Percentiles rank a stretch among this genome's conserved stretches.
These are phyloP conservation scores for Nomada hirtipes DNA, from an alignment of 2,888 invertebrate genomes.

Conservation along the genomic window DNA sequence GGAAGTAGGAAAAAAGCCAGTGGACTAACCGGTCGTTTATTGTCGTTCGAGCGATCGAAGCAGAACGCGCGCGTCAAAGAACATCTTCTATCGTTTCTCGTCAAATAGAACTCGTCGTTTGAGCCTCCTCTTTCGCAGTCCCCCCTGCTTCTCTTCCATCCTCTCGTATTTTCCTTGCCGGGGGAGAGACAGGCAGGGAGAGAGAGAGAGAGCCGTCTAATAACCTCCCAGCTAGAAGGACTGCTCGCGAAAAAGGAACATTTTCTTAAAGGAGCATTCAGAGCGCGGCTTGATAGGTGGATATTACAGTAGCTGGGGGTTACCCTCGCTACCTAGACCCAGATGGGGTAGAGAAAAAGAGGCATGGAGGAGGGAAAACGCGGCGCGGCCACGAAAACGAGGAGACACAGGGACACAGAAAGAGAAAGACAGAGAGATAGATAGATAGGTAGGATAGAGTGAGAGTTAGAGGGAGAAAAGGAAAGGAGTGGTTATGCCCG, in stretches of 20 bases:
- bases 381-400: conserved; percentile 61
- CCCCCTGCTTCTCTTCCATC: not conserved
- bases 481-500: conserved; percentile 36
- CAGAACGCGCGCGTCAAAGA: conserved; percentile 51
- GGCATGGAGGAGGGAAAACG: conserved; percentile 58
- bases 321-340: conserved; percentile 61
- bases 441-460: not conserved
- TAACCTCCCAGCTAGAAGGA: conserved; percentile 59
- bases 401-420: conserved; percentile 58
- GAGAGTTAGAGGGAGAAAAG: not conserved
- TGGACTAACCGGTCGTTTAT: conserved; percentile 39
- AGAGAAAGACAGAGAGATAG: conserved; percentile 36
- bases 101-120: conserved; percentile 65
- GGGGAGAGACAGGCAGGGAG: not conserved
- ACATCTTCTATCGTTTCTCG: conserved; percentile 56
- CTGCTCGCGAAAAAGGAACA: conserved; percentile 69
- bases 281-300: conserved; percentile 72
- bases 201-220: conserved; percentile 60
- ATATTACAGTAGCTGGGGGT: conserved; percentile 67
- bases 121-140: conserved; percentile 37
- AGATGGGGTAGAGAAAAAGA: conserved; percentile 36
- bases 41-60: conserved; percentile 49
- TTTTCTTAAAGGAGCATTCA: conserved; percentile 74
- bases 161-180: conserved; percentile 7
- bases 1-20: not conserved